Percentiles rank a stretch among this genome's conserved stretches.
Conservation (phyloP, 1,140 invertebrate genomes). For the Acromyrmex charruanus region DNA sequence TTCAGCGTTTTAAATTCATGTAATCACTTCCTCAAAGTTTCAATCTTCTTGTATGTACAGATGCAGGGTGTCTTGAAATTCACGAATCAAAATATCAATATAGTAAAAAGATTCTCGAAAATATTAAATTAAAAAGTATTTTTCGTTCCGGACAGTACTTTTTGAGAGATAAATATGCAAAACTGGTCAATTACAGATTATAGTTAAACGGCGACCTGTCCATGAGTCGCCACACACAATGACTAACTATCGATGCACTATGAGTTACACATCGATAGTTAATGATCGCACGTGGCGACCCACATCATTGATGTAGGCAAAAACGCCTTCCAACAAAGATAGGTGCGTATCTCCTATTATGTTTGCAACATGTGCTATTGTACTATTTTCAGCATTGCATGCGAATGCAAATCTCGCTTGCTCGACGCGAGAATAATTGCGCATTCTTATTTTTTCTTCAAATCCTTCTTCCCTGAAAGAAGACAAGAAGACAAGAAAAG, state of each 20-base stretch:
- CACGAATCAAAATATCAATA: neutral
- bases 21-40: neutral
- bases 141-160: too few species aligned
- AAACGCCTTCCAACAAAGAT: slow-evolving; percentile 1
- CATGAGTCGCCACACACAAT: too few species aligned
- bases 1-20: neutral
- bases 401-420: slow-evolving; percentile 19
- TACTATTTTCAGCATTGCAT: neutral
- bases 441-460: neutral
- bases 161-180: too few species aligned
- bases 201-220: too few species aligned
- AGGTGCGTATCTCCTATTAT: slow-evolving; percentile 7
- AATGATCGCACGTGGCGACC: too few species aligned
- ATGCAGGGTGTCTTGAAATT: neutral
- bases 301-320: neutral
- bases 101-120: too few species aligned
- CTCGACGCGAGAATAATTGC: neutral
- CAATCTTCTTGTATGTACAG: neutral
- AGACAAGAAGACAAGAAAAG: neutral
- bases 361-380: neutral
- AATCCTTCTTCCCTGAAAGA: neutral
- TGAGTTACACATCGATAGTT: too few species aligned
- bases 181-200: too few species aligned
- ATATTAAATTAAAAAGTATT: too few species aligned
- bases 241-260: too few species aligned